Evolutionary conservation across 1,140 invertebrate genomes (phyloP), one percentile per base, ranked within the genome.

Genomic region (Lanistes nyassanus): DNA sequence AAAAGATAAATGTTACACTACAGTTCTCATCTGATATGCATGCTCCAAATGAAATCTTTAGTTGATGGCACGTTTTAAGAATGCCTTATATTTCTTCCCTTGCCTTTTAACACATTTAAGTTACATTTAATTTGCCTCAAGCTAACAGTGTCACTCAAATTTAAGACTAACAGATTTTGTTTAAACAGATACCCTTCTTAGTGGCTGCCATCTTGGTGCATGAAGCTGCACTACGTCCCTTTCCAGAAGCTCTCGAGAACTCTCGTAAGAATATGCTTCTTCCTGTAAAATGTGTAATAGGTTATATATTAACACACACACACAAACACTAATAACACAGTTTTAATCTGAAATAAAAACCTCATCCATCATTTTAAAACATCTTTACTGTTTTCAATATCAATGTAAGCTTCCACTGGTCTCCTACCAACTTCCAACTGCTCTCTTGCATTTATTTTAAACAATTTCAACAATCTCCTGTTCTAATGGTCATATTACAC

Each of bases 151-250:
- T 47, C 19, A 13, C 19, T 47, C 42, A 13, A 47, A 42, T 6
- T 31, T 31, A 16, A 47, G 13, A 68, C 51, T 37, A 71, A 31
- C 31, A n/a, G n/a, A n/a, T n/a, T n/a, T n/a, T n/a, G n/a, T n/a
- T n/a, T n/a, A n/a, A n/a, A n/a, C n/a, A 62, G 79, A 76, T 76
- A 87, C 87, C 78, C 83, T 82, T 60, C 87, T 81, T 82, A 86
- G 77, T 37, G 86, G 82, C 72, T 87, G 87, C 88, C 88, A 89
- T 31, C 84, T 84, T 51, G 85, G 82, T 36, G 84, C 85, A 85
- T 89, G 88, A 53, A 89, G 79, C 77, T 89, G 88, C 36, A 89
- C 88, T 36, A 88, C 83, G 81, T 89, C 88, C 71, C 84, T 88
- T 34, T 86, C 83, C n/a, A 89, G 80, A 66, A 89, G 79, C 77